Percentiles rank a stretch among this genome's conserved stretches.
Conservation (phyloP, 2,888 invertebrate species). For the Phlogophora meticulosa region DNA sequence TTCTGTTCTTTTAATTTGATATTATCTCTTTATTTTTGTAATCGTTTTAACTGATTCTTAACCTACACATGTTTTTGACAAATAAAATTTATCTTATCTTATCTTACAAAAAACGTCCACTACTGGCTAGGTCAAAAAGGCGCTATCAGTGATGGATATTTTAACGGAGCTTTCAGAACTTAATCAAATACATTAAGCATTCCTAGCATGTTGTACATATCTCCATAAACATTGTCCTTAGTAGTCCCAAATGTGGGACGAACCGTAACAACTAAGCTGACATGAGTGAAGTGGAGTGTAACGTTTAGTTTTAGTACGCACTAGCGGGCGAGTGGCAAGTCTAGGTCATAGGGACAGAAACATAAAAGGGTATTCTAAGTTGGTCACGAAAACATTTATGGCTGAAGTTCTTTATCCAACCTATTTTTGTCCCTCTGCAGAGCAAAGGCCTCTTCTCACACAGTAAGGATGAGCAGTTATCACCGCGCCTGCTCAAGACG, state of each 20-base stretch:
- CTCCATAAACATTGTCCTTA: slow-evolving; percentile 17
- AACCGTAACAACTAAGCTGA: slow-evolving; percentile 23
- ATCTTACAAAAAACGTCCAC: not conserved
- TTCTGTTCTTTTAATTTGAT: too few species aligned
- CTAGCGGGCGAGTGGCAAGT: not conserved
- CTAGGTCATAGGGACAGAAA: not conserved
- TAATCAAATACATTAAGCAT: slow-evolving; percentile 29
- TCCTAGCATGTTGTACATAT: slow-evolving; percentile 26
- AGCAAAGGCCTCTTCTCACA: too few species aligned
- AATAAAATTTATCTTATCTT: too few species aligned
- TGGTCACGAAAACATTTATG: not conserved
- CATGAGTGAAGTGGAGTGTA: slow-evolving; percentile 29
- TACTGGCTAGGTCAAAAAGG: too few species aligned
- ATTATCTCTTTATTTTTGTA: too few species aligned
- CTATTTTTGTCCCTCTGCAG: too few species aligned
- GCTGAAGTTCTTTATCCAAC: not conserved
- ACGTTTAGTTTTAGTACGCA: slow-evolving; percentile 40
- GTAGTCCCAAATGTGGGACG: slow-evolving; percentile 29
- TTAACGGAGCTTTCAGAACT: not conserved
- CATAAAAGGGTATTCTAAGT: not conserved
- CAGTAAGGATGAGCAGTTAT: too few species aligned
- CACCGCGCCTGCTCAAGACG: too few species aligned
- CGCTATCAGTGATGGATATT: too few species aligned
- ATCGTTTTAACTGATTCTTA: too few species aligned
- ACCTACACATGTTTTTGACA: too few species aligned